Evolutionary conservation across 2,797 vertebrate species (phyloP).

Genomic region (Muscicapa comitata): DNA sequence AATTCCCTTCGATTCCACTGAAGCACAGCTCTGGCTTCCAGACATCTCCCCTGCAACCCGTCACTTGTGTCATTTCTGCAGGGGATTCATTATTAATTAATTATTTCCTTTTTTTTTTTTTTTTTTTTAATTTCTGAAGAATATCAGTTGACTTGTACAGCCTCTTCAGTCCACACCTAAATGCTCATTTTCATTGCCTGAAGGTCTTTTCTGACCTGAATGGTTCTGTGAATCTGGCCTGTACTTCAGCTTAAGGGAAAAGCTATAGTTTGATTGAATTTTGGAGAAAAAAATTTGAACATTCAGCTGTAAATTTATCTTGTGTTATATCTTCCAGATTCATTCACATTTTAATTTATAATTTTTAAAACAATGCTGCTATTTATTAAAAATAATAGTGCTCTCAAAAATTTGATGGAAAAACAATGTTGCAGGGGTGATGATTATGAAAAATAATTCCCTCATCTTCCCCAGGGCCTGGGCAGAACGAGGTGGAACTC

Average conservation of each 20-base stretch:
- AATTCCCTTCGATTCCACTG: not conserved
- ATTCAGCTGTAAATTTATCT: not conserved
- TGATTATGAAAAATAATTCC: not conserved
- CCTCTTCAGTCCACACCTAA: not conserved
- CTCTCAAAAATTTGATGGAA: not conserved
- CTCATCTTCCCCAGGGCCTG: not conserved
- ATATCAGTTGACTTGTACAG: not conserved
- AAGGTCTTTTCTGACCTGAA: not conserved
- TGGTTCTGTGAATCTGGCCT: not conserved
- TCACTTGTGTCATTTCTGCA: not conserved
- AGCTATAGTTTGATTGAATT: not conserved
- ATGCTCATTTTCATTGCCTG: not conserved
- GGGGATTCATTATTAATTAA: not conserved
- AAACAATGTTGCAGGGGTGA: not conserved
- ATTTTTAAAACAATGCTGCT: not conserved
- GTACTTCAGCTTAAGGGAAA: not conserved
- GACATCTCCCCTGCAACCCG: not conserved
- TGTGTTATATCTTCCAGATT: not conserved
- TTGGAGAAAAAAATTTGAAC: not conserved
- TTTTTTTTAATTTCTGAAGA: not conserved
- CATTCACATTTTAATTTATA: not conserved
- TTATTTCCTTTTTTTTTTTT: not conserved
- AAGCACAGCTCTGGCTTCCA: not conserved
- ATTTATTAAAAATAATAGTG: not conserved
- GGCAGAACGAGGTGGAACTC: not conserved